Evolutionary conservation across 2,113 vertebrate species (phyloP).

Genomic region (Toxotes jaculatrix): DNA sequence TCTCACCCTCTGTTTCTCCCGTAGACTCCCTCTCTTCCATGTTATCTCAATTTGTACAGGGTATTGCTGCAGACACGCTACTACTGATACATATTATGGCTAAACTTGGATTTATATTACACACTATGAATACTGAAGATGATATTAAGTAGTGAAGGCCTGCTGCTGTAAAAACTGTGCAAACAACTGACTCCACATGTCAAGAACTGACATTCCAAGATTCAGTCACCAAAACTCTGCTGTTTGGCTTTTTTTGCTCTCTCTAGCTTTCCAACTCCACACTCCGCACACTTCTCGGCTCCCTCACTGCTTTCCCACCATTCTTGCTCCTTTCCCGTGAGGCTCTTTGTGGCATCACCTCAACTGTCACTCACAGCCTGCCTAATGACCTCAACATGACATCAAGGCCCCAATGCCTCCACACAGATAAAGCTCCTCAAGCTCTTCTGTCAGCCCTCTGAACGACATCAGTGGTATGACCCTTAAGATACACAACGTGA

Average conservation of each 20-base stretch:
- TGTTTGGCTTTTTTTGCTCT: not conserved
- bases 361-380: slow-evolving; percentile 71
- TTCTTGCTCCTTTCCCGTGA: slow-evolving; percentile 34
- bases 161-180: slow-evolving; percentile 5
- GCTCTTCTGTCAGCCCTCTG: slow-evolving; percentile 51
- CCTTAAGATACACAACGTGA: slow-evolving; percentile 55
- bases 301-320: slow-evolving; percentile 22
- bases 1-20: slow-evolving; percentile 14
- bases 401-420: slow-evolving; percentile 58
- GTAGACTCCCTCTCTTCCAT: not conserved
- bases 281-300: not conserved
- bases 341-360: slow-evolving; percentile 70
- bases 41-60: slow-evolving; percentile 3
- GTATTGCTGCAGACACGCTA: not conserved
- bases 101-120: slow-evolving; percentile 9
- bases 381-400: slow-evolving; percentile 74
- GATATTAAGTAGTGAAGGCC: not conserved
- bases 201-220: not conserved
- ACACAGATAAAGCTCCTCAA: slow-evolving; percentile 60
- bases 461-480: slow-evolving; percentile 56
- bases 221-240: not conserved
- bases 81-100: not conserved
- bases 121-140: not conserved
- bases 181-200: not conserved
- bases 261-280: slow-evolving; percentile 33